Evolutionary conservation across 2,888 invertebrate genomes (phyloP), one percentile per base, ranked within the genome.

Genomic region (Hoplodrina blanda): DNA sequence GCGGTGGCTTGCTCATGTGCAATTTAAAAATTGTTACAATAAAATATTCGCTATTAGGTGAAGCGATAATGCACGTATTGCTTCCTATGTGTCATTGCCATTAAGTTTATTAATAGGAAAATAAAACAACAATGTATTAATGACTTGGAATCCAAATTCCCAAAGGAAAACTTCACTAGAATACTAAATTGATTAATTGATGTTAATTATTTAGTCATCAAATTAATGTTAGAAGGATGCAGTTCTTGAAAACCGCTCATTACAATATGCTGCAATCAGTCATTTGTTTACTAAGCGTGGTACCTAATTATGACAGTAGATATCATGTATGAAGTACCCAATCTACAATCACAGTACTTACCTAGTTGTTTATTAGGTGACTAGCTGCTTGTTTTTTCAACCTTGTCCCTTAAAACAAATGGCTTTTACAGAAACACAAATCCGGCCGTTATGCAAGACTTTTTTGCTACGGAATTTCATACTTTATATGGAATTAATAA

Each of bases 1-100:
- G 76, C 56, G 71, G 55, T 64, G 56, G 67, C 50, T 44, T 37
- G 33, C 69, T 62, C 63, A 67, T 73, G 52, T 57, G 54, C 70
- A 70, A 62, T 65, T 62, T 62, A 61, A 72, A 81, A 82, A 65
- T 53, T 59, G 62, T 69, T 64, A 61, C 69, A 68, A 52, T 70
- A 67, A 53, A 64, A 52, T 41, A 41, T 41, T 65, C 2, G 37
- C 57, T 64, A 80, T 55, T 56, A 63, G 30, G 62, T 67, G 10
- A 54, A 57, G 52, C 33, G 52, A 56, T 63, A 69, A 65, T 69
- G 52, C 53, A 33, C 20, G 46, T 15, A 76, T 52, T 61, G 41
- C 50, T 49, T 55, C 60, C 55, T 37, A 81, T 76, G 65, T 61
- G 77, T 67, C 72, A 80, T 66, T 76, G 55, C 37, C 44, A 62